Conservation (phyloP, 2,113 vertebrate species). For the Phaethornis superciliosus region DNA sequence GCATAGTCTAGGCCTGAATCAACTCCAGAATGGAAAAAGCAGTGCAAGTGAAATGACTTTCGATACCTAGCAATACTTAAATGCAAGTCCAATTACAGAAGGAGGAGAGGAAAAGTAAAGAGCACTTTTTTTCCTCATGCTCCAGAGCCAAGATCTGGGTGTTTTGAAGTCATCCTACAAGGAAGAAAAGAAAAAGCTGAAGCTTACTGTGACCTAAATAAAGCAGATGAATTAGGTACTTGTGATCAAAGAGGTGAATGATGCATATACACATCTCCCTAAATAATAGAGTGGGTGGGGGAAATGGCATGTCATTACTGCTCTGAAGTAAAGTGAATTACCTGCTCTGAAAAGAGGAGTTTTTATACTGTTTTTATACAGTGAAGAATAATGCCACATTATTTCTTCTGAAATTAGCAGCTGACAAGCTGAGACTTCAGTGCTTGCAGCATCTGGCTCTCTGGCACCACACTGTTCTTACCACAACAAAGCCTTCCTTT, state of each 20-base stretch:
- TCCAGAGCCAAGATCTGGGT: conserved; percentile 25
- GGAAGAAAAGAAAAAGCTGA: conserved; percentile 39
- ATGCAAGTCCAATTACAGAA: conserved; percentile 2
- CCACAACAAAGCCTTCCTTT: not conserved
- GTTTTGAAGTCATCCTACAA: conserved; percentile 27
- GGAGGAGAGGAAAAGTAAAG: not conserved
- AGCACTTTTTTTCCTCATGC: not conserved
- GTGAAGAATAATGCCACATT: conserved; percentile 46
- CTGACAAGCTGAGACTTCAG: conserved; percentile 28
- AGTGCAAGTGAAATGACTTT: not conserved
- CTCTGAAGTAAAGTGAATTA: conserved; percentile 49
- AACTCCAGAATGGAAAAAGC: conserved; percentile 9
- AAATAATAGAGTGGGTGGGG: conserved; percentile 31
- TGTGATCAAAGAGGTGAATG: conserved; percentile 59
- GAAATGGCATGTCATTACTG: conserved; percentile 54
- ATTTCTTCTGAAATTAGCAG: conserved; percentile 56
- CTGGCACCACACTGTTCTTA: not conserved
- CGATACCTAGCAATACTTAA: not conserved
- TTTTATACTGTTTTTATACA: conserved; percentile 49
- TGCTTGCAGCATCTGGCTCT: not conserved
- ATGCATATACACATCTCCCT: conserved; percentile 42
- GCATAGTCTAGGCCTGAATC: not conserved
- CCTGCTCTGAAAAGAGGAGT: conserved; percentile 40
- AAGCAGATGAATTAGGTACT: conserved; percentile 36
- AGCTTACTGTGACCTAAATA: conserved; percentile 55